Conservation (phyloP, 2,113 vertebrate genomes). For the Apaloderma vittatum region DNA sequence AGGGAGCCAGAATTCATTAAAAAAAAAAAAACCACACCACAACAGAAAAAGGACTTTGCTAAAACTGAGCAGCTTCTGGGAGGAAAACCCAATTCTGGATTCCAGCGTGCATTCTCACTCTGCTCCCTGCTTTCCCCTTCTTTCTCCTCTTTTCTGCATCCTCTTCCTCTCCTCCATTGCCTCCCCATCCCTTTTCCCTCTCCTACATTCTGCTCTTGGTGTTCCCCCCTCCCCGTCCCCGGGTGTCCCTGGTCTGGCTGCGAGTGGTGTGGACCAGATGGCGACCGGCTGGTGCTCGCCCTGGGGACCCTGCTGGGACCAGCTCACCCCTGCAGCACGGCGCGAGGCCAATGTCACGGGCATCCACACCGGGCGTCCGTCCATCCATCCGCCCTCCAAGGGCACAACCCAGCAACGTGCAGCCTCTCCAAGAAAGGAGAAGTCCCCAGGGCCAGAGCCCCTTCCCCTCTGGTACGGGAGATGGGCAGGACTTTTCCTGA, state of each 20-base stretch:
- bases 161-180: not conserved
- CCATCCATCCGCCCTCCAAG: not conserved
- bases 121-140: not conserved
- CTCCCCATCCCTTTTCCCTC: not conserved
- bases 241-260: not conserved
- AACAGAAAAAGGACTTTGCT: slow-evolving; percentile 15
- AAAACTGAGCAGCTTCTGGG: not conserved
- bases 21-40: not conserved
- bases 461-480: not conserved
- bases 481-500: not conserved
- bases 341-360: rapidly evolving
- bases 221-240: rapidly evolving
- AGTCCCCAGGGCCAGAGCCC: not conserved
- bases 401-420: not conserved
- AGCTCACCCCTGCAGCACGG: rapidly evolving
- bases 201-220: not conserved
- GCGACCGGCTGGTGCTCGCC: not conserved
- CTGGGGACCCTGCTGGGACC: not conserved
- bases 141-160: not conserved
- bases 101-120: not conserved
- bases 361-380: not conserved
- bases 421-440: not conserved
- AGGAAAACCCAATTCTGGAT: not conserved
- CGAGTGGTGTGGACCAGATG: not conserved
- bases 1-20: slow-evolving; percentile 67